Conservation (phyloP, 2,797 vertebrate genomes). For the Megaceryle alcyon region DNA sequence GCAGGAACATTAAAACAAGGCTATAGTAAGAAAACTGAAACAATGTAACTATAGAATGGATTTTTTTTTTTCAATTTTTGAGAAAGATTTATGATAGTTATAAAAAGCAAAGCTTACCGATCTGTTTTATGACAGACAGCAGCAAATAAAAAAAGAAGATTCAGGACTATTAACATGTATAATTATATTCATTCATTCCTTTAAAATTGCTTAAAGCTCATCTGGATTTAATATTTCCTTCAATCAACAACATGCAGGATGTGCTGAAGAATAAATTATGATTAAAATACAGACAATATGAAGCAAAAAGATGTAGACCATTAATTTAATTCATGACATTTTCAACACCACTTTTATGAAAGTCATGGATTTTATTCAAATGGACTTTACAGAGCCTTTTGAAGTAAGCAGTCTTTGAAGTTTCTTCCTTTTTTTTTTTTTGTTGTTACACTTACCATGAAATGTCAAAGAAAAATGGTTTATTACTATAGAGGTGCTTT, state of each 20-base stretch:
- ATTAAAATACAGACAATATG: conserved; percentile 70
- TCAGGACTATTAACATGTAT: conserved; percentile 61
- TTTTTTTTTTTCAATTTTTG: neutral
- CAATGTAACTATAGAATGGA: neutral
- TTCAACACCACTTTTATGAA: conserved; percentile 67
- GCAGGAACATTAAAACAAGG: neutral
- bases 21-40: neutral
- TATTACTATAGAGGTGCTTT: conserved; percentile 65
- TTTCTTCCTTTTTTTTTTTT: conserved; percentile 55
- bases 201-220: conserved; percentile 69
- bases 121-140: conserved; percentile 48
- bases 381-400: conserved; percentile 69
- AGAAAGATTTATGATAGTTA: conserved; percentile 50
- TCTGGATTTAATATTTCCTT: conserved; percentile 72
- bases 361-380: conserved; percentile 71
- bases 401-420: conserved; percentile 71
- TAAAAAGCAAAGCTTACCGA: conserved; percentile 48
- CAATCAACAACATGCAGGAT: conserved; percentile 67
- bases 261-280: conserved; percentile 70
- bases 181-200: conserved; percentile 68
- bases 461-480: conserved; percentile 67
- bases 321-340: conserved; percentile 74
- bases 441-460: conserved; percentile 69
- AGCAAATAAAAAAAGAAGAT: conserved; percentile 64
- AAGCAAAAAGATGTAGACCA: conserved; percentile 58